phyloP scores from a whole-genome alignment of 2,113 vertebrate genomes.

The Epinephelus fuscoguttatus region DNA sequence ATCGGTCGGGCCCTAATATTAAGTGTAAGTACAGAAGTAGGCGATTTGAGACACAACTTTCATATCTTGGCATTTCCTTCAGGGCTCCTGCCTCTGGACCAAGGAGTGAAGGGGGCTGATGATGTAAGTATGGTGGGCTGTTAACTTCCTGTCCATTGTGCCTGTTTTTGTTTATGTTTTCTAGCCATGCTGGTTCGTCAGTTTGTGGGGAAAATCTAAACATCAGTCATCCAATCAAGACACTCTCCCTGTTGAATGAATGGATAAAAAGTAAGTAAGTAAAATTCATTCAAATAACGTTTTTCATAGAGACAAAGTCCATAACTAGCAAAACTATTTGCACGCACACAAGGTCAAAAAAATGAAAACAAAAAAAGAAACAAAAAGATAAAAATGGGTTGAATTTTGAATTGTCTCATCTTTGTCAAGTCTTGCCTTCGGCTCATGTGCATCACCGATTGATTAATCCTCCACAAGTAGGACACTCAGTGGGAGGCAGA shows the following conservation, averaged over 20 bases:
- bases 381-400: not conserved
- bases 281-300: no score
- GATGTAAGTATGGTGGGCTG: no score
- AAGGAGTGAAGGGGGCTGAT: no score
- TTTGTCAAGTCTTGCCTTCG: not conserved
- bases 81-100: no score
- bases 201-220: not conserved
- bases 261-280: not conserved
- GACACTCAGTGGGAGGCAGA: conserved; percentile 48
- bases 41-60: no score
- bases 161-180: not conserved
- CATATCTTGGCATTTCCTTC: no score
- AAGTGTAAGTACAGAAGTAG: no score
- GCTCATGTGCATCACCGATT: conserved; percentile 32
- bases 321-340: no score
- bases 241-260: no score
- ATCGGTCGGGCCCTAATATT: no score
- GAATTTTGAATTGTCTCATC: not conserved
- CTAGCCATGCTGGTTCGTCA: not conserved
- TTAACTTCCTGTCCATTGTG: not conserved
- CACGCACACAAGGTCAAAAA: not conserved
- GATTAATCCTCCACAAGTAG: conserved; percentile 52
- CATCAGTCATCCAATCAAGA: not conserved
- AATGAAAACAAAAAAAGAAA: not conserved
- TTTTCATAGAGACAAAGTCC: no score